phyloP scores from a whole-genome alignment of 37 sponge, comb jelly and placozoan genomes.

The Oopsacas minuta region DNA sequence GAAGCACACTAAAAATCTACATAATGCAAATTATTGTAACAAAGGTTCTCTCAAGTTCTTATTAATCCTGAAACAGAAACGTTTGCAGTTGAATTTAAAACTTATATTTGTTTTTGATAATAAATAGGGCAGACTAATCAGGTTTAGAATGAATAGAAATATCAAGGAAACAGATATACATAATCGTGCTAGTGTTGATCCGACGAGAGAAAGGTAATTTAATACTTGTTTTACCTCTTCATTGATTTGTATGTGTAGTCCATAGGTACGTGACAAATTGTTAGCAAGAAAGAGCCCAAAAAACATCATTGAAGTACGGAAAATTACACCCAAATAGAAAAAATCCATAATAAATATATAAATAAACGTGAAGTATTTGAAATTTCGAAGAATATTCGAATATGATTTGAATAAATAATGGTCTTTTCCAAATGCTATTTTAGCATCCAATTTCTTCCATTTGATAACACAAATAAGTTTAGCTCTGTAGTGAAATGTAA shows the following conservation, averaged over 20 bases:
- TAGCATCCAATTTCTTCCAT: neutral
- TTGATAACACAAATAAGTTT: neutral
- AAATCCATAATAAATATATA: neutral
- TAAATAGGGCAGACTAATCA: neutral
- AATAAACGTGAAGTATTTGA: neutral
- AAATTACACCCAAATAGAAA: neutral
- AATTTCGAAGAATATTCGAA: neutral
- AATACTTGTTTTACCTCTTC: no score
- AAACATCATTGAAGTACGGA: no score
- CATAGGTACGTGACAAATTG: no score
- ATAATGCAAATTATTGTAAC: neutral
- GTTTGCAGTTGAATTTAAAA: neutral
- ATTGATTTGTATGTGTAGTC: no score
- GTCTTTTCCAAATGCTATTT: neutral
- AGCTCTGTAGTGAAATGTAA: neutral
- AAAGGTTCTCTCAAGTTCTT: neutral
- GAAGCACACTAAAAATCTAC: no score
- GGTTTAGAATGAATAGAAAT: neutral
- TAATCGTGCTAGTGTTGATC: neutral
- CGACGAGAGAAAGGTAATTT: neutral
- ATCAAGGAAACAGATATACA: no score
- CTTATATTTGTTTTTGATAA: neutral
- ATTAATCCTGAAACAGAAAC: neutral
- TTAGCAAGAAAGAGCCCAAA: no score
- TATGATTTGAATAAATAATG: neutral